Evolutionary conservation across 1,140 invertebrate genomes (phyloP).

Genomic region (Aphidius gifuensis): DNA sequence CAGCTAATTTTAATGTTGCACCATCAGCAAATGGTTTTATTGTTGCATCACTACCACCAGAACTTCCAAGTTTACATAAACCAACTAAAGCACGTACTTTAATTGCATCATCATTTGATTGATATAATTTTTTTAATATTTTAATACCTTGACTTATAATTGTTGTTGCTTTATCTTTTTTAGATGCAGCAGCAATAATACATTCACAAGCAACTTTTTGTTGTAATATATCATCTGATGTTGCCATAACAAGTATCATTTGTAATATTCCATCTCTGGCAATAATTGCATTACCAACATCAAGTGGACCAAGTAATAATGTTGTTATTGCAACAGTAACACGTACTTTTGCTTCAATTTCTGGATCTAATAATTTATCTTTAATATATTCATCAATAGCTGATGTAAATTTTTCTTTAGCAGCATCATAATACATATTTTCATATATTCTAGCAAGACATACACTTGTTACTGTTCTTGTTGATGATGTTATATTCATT

Average conservation of each 20-base stretch:
- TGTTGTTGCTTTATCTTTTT: slow-evolving; percentile 93
- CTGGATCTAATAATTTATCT: slow-evolving; percentile 78
- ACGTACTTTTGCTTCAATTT: slow-evolving; percentile 85
- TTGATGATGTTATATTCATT: slow-evolving; percentile 73
- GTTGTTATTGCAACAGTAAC: slow-evolving; percentile 87
- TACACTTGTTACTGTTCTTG: slow-evolving; percentile 82
- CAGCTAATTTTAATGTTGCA: slow-evolving; percentile 86
- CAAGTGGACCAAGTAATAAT: slow-evolving; percentile 85
- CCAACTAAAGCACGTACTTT: slow-evolving; percentile 88
- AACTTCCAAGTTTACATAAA: slow-evolving; percentile 94
- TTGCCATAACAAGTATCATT: slow-evolving; percentile 97
- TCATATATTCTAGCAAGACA: slow-evolving; percentile 87
- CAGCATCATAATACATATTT: slow-evolving; percentile 91
- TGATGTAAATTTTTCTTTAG: slow-evolving; percentile 71
- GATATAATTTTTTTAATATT: slow-evolving; percentile 91
- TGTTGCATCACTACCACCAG: slow-evolving; percentile 93
- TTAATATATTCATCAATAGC: slow-evolving; percentile 87
- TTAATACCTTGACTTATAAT: slow-evolving; percentile 90
- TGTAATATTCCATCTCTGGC: slow-evolving; percentile 90
- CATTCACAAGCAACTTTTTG: slow-evolving; percentile 95
- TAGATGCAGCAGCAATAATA: slow-evolving; percentile 92
- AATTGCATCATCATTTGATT: slow-evolving; percentile 87
- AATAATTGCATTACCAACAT: slow-evolving; percentile 90
- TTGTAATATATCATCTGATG: slow-evolving; percentile 76
- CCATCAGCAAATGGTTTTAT: slow-evolving; percentile 93